Conservation (phyloP, 2,888 invertebrate species). For the Eurois occulta region DNA sequence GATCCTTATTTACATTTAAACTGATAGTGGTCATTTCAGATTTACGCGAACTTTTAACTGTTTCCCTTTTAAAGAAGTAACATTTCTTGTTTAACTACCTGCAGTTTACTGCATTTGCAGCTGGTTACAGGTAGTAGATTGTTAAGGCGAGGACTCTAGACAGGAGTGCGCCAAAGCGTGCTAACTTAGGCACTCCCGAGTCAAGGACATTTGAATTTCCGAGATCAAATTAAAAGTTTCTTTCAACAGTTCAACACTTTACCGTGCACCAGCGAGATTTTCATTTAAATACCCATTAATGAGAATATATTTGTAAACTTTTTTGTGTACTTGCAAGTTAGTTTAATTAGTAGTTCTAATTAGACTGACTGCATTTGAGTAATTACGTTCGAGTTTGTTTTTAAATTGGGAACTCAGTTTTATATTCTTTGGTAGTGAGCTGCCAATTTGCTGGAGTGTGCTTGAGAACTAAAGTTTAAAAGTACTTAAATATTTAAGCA, state of each 20-base stretch:
- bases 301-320: constrained; percentile 57
- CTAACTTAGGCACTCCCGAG: constrained; percentile 69
- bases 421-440: constrained; percentile 11
- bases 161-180: constrained; percentile 70
- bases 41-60: background rate
- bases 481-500: constrained; percentile 31
- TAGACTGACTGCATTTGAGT: constrained; percentile 35
- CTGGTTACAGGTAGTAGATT: constrained; percentile 41
- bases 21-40: constrained; percentile 13
- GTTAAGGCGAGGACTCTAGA: constrained; percentile 57
- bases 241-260: constrained; percentile 54
- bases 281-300: constrained; percentile 65
- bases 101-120: constrained; percentile 21
- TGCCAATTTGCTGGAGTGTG: constrained; percentile 29
- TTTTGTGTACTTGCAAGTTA: constrained; percentile 46
- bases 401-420: constrained; percentile 42
- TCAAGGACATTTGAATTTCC: constrained; percentile 71
- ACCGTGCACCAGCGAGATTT: constrained; percentile 58
- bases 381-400: constrained; percentile 38
- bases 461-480: constrained; percentile 30
- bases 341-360: constrained; percentile 48
- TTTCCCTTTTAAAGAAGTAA: constrained; percentile 8
- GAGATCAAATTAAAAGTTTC: constrained; percentile 76
- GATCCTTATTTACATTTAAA: constrained; percentile 14
- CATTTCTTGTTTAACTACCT: background rate